Evolutionary conservation across 2,888 invertebrate genomes (phyloP).

Genomic region (Ornithoptera priamus): DNA sequence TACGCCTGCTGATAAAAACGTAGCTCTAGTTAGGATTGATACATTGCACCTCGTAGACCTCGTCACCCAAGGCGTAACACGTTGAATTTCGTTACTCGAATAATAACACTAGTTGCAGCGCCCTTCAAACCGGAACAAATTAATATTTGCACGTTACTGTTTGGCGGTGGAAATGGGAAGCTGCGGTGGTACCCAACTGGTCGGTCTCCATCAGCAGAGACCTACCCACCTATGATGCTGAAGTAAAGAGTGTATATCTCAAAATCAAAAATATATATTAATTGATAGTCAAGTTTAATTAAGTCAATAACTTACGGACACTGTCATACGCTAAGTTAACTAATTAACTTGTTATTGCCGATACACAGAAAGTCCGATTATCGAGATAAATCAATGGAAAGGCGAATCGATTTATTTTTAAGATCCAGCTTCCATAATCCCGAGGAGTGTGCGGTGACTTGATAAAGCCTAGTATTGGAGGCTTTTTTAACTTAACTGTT

Average conservation of each 20-base stretch:
- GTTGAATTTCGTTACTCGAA: too few species aligned
- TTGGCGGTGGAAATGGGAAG: too few species aligned
- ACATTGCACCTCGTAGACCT: too few species aligned
- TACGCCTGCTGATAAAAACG: too few species aligned
- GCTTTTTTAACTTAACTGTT: conserved; percentile 55
- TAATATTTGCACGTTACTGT: too few species aligned
- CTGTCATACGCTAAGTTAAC: conserved; percentile 17
- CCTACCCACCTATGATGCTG: not conserved
- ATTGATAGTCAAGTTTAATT: conserved; percentile 14
- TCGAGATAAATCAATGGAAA: not conserved
- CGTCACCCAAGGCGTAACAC: too few species aligned
- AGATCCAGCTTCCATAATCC: conserved; percentile 54
- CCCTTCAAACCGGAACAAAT: too few species aligned
- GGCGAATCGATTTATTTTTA: conserved; percentile 38
- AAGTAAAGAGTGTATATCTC: not conserved
- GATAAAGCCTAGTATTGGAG: not conserved
- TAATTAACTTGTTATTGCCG: conserved; percentile 8
- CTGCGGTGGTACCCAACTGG: too few species aligned
- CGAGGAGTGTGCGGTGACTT: conserved; percentile 32
- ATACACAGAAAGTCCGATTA: conserved; percentile 3
- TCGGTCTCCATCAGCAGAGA: too few species aligned
- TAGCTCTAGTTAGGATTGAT: too few species aligned
- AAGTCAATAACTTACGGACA: conserved; percentile 4
- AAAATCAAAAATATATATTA: not conserved
- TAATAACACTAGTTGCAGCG: too few species aligned